These are phyloP conservation scores for Drosophila parvula DNA, from an alignment of 1,140 invertebrate genomes.

Conservation along the genomic window DNA sequence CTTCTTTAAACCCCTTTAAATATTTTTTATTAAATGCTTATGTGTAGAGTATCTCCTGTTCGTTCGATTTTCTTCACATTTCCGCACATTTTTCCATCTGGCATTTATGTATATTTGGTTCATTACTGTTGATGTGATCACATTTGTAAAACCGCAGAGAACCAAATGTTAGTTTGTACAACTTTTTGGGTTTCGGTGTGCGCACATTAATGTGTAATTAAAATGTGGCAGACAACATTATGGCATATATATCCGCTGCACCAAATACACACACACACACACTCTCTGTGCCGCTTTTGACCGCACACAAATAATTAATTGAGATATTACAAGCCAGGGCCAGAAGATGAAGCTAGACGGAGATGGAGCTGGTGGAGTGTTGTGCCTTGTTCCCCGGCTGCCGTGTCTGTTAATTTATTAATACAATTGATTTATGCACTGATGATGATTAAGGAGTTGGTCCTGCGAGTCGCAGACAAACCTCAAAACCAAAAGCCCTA, in stretches of 20 bases:
- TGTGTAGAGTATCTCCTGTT: background rate
- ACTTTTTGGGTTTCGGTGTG: conserved; percentile 60
- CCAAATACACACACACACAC: conserved; percentile 21
- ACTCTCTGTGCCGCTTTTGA: conserved; percentile 56
- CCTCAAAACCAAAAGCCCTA: conserved; percentile 16
- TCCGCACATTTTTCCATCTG: background rate
- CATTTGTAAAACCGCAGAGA: conserved; percentile 68
- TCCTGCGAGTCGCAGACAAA: conserved; percentile 15
- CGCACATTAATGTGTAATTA: conserved; percentile 77
- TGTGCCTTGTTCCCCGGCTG: conserved; percentile 14
- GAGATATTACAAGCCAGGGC: conserved; percentile 59
- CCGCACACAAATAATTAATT: conserved; percentile 76
- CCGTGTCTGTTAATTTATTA: conserved; percentile 73
- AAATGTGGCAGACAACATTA: conserved; percentile 74
- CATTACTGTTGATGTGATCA: conserved; percentile 55
- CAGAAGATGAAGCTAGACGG: conserved; percentile 24
- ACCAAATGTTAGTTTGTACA: conserved; percentile 68
- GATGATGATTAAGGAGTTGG: conserved; percentile 55
- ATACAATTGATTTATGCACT: conserved; percentile 78
- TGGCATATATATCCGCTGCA: conserved; percentile 42
- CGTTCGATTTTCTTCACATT: background rate
- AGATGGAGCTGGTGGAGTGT: conserved; percentile 1
- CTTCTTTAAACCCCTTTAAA: background rate
- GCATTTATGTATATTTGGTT: conserved; percentile 18
- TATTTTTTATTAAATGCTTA: background rate